Percentiles rank a stretch among this genome's conserved stretches.
These are phyloP conservation scores for Temnothorax longispinosus DNA, from an alignment of 1,140 invertebrate genomes.

Conservation along the genomic window DNA sequence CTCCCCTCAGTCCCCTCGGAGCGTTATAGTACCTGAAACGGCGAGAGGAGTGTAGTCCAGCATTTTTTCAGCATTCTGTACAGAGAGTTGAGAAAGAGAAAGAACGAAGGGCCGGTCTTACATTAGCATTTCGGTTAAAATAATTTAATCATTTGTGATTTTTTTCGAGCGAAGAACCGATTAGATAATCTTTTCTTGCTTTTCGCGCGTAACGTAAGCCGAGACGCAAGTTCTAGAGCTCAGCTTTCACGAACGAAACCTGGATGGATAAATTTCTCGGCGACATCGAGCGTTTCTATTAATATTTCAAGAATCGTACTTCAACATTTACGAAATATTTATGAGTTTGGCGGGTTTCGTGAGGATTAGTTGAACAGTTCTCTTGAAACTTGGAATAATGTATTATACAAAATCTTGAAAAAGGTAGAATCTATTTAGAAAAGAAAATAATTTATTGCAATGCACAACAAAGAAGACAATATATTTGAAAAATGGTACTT, in stretches of 20 bases:
- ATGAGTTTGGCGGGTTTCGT: not conserved
- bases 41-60: not conserved
- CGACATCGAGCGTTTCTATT: not conserved
- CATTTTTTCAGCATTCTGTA: not conserved
- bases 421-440: too few species aligned
- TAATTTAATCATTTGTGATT: not conserved
- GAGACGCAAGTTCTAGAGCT: not conserved
- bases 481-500: too few species aligned
- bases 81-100: not conserved
- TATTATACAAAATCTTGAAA: too few species aligned
- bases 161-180: not conserved
- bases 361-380: not conserved
- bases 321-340: not conserved
- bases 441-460: too few species aligned
- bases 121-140: too few species aligned
- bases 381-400: too few species aligned
- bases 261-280: not conserved
- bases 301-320: not conserved
- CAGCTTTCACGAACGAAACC: not conserved
- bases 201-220: not conserved
- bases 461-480: too few species aligned
- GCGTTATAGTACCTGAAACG: not conserved
- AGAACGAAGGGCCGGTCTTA: not conserved
- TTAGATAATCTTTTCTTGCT: not conserved
- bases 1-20: not conserved